These are phyloP conservation scores for Zenarchopterus dispar DNA, from an alignment of 2,797 vertebrate species.

Conservation along the genomic window DNA sequence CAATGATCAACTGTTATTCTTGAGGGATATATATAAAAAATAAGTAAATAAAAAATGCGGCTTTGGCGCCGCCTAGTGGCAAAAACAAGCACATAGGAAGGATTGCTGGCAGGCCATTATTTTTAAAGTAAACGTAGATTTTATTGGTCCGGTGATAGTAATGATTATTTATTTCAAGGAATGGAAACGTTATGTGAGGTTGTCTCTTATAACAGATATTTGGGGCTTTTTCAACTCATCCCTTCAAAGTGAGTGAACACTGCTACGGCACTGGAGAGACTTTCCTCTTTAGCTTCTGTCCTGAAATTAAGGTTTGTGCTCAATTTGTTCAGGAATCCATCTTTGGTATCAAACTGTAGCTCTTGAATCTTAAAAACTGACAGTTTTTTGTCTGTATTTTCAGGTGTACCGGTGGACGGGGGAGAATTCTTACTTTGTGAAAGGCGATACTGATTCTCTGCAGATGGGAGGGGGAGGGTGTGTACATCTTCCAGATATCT, in stretches of 20 bases:
- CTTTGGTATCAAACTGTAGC: not conserved
- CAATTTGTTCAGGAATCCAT: not conserved
- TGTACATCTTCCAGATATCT: conserved; percentile 42
- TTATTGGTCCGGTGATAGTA: too few species aligned
- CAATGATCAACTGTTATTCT: not conserved
- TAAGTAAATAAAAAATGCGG: not conserved
- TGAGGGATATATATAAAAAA: too few species aligned
- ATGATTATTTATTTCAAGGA: not conserved
- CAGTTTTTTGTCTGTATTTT: conserved; percentile 1
- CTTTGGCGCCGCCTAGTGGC: conserved; percentile 14
- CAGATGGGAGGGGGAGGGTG: conserved; percentile 98
- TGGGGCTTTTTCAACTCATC: conserved; percentile 94
- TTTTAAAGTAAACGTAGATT: too few species aligned
- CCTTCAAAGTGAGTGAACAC: conserved; percentile 96
- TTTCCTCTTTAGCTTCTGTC: conserved; percentile 95
- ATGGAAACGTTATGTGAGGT: not conserved
- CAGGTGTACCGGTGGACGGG: conserved; percentile 97
- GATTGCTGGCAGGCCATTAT: not conserved
- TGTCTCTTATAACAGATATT: conserved; percentile 83
- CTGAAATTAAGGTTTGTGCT: conserved; percentile 90
- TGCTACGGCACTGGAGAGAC: conserved; percentile 98
- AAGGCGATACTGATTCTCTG: conserved; percentile 92
- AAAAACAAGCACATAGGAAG: not conserved
- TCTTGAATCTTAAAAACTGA: not conserved
- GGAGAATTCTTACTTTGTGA: conserved; percentile 98